Evolutionary conservation across 2,797 vertebrate genomes (phyloP), one percentile per base, ranked within the genome.

Genomic region (Squalus acanthias): DNA sequence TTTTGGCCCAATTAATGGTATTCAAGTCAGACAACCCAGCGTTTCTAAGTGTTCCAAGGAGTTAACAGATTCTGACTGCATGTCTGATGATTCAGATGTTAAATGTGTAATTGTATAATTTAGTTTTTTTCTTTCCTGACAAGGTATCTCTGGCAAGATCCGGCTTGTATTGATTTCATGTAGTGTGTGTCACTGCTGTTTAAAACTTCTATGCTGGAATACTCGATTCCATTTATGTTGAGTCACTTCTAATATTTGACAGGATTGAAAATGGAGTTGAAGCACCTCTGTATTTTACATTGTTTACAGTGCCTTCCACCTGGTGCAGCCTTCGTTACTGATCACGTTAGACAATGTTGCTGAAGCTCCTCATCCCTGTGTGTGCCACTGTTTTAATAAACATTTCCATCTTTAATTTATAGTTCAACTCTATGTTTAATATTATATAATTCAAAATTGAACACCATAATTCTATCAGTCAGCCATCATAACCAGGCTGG

Each of bases 61-160:
- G 89, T 65, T 65, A n/a, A 92, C 89, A 92, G 50, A 60, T 57
- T 24, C 29, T 76, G 70, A 95, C 70, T 22, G 33, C 15, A 20
- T 53, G 69, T 53, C 67, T 95, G 70, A 50, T 95, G 94, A 76
- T 95, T 95, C 70, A 57, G 94, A 95, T 95, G 94, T 95, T 95
- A 76, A 95, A 57, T 20, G 39, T 57, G 50, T 74, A 60, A 74
- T 95, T 95, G 50, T 72, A 57, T 95, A 95, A 95, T 95, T 95
- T 72, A 72, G 67, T 95, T 50, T 74, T 53, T 95, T 95, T 95
- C 67, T 95, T 74, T 95, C 65, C 46, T 95, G 93, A 74, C 46
- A 92, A 72, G 93, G 39, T 70, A 53, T 57, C 70, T n/a, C 69
- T 5, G 29, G 94, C 13, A 76, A 76, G 50, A 95, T 72, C 50